Evolutionary conservation across 2,797 vertebrate species (phyloP), one percentile per base, ranked within the genome.

Genomic region (Zonotrichia albicollis): DNA sequence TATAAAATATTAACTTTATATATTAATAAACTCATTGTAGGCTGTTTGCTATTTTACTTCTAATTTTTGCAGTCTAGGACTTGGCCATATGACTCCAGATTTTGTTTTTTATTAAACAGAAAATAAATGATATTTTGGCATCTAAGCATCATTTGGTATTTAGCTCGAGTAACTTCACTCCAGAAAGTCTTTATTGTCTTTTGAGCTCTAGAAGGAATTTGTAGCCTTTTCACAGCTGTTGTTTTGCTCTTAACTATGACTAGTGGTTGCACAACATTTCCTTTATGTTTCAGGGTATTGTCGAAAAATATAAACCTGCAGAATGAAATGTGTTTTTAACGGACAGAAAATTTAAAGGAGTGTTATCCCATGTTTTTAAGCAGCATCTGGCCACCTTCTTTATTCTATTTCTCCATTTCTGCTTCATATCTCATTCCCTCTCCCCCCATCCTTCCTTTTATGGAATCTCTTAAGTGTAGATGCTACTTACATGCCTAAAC

Each of bases 401-500:
- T 19, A 36, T 73, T 62, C 30, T 32, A 0, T 38, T 83, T 60
- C 80, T 93, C 65, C 15, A 16, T 70, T 93, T 87, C 46, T 75
- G 51, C n/a, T 84, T 82, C 64, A 2, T 17, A 7, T n/a, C 48
- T 55, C 71, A 51, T 77, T 58, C 65, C 34, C 30, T 81, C 48
- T 84, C 23, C 54, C 25, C 60, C 54, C 43, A 58, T 29, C 58
- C 30, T 42, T 64, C 48, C n/a, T 67, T 86, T 84, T 74, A 60
- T 72, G 61, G 80, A 84, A 45, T 76, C 76, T 92, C 89, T 95
- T 94, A 87, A 87, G 60, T 82, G 55, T 34, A 50, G 89, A 88
- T 87, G 83, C 84, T 94, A 80, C 93, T 96, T 88, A 89, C 76
- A 89, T 76, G 90, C 30, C 90, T 87, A 61, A 96, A 94, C 92